phyloP scores from a whole-genome alignment of 2,113 vertebrate species.

The Thymallus thymallus region DNA sequence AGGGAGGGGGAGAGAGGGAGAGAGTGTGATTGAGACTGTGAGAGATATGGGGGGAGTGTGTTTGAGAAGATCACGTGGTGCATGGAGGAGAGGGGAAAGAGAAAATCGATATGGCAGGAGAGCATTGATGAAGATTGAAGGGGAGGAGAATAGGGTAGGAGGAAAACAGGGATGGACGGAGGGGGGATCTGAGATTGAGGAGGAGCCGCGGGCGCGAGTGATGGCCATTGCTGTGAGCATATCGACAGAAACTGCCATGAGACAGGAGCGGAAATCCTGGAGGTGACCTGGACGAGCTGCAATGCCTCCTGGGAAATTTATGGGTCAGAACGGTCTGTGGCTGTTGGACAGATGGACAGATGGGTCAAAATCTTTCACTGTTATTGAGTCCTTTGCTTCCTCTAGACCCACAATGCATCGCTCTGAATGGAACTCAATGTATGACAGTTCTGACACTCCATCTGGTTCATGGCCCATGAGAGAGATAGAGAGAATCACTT shows the following conservation, averaged over 20 bases:
- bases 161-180: slow-evolving; percentile 16
- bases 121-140: slow-evolving; percentile 69
- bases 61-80: slow-evolving; percentile 25
- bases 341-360: not conserved
- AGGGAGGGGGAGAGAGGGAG: slow-evolving; percentile 26
- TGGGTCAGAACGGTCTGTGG: slow-evolving; percentile 10
- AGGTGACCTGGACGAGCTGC: slow-evolving; percentile 30
- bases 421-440: not conserved
- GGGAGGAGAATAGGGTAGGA: slow-evolving; percentile 58
- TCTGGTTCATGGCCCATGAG: not conserved
- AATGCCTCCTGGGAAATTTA: slow-evolving; percentile 33
- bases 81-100: slow-evolving; percentile 49
- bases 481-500: slow-evolving; percentile 16
- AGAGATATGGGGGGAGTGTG: slow-evolving; percentile 28
- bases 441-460: no score
- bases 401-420: slow-evolving; percentile 13
- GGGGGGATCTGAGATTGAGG: slow-evolving; percentile 39
- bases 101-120: slow-evolving; percentile 69
- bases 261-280: slow-evolving; percentile 28
- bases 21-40: slow-evolving; percentile 9
- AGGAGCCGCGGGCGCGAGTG: slow-evolving; percentile 43
- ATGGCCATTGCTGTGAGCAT: slow-evolving; percentile 41
- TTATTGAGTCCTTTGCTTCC: slow-evolving; percentile 26
- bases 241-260: slow-evolving; percentile 39
- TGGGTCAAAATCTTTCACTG: slow-evolving; percentile 3